A percentile compares a stretch with the other conserved stretches of the same genome.
Evolutionary conservation across 1,140 invertebrate species (phyloP).

Genomic region (Octopus sinensis): DNA sequence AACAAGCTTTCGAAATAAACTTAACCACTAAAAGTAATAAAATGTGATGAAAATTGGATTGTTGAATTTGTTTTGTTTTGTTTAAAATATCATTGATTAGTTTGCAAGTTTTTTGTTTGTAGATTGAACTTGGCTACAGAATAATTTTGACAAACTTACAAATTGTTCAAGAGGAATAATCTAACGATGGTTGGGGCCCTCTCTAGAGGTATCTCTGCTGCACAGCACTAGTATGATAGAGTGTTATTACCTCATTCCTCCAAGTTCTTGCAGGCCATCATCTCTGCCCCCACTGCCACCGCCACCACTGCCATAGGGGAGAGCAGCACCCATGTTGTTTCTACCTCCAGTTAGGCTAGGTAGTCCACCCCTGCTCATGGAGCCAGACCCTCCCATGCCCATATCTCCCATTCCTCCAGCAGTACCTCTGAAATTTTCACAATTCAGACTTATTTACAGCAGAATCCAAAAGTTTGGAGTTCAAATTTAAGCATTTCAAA

Average conservation of each 20-base stretch:
- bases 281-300: slow-evolving; percentile 50
- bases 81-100: too few relatives aligned
- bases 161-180: too few relatives aligned
- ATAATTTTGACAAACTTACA: too few relatives aligned
- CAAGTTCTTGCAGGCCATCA: slow-evolving; percentile 38
- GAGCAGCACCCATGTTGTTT: slow-evolving; percentile 25
- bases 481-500: too few relatives aligned
- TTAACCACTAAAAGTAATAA: too few relatives aligned
- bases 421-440: slow-evolving; percentile 9
- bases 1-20: too few relatives aligned
- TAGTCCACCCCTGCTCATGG: slow-evolving; percentile 19
- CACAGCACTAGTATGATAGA: neutral
- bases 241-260: slow-evolving; percentile 23
- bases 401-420: slow-evolving; percentile 25
- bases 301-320: slow-evolving; percentile 25
- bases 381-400: slow-evolving; percentile 28
- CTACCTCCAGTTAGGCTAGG: slow-evolving; percentile 20
- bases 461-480: neutral
- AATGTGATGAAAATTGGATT: too few relatives aligned
- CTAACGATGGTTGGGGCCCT: neutral
- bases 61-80: too few relatives aligned
- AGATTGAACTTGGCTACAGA: too few relatives aligned
- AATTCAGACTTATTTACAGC: neutral
- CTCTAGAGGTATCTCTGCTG: slow-evolving; percentile 17
- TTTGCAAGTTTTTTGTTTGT: too few relatives aligned